These are phyloP conservation scores for Gnathonemus echidnorhynchus DNA, from an alignment of 2,113 vertebrate genomes.

Conservation along the genomic window DNA sequence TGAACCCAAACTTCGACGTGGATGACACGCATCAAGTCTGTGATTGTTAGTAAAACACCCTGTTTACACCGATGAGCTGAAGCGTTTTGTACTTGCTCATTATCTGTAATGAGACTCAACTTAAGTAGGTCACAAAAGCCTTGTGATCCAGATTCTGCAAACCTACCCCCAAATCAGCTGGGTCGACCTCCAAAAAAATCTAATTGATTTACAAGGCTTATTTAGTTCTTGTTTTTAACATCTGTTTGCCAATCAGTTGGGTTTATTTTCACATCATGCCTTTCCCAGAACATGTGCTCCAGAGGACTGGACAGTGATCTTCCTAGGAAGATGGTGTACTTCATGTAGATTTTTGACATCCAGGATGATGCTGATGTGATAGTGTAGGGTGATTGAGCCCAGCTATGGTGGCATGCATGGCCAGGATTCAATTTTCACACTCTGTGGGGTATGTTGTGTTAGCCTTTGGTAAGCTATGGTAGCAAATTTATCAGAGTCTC, in stretches of 20 bases:
- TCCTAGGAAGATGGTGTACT: background rate
- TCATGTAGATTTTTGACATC: background rate
- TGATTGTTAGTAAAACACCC: background rate
- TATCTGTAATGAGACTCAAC: background rate
- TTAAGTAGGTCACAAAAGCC: background rate
- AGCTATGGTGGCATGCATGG: background rate
- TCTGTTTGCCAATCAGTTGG: background rate
- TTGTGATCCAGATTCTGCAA: background rate
- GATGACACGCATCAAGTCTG: background rate
- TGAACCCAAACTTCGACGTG: background rate
- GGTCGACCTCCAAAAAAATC: background rate
- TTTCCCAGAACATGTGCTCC: background rate
- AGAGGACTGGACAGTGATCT: background rate
- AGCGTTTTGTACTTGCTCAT: background rate
- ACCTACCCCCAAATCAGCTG: background rate
- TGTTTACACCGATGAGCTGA: background rate
- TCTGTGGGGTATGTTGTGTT: background rate
- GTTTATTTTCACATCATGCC: background rate
- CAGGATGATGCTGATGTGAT: background rate
- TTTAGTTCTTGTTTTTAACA: background rate
- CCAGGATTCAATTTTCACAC: background rate
- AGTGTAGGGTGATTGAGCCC: background rate
- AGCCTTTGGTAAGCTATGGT: background rate
- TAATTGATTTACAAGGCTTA: background rate
- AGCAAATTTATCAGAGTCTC: background rate